phyloP scores from a whole-genome alignment of 2,888 invertebrate species.

The Erannis defoliaria region DNA sequence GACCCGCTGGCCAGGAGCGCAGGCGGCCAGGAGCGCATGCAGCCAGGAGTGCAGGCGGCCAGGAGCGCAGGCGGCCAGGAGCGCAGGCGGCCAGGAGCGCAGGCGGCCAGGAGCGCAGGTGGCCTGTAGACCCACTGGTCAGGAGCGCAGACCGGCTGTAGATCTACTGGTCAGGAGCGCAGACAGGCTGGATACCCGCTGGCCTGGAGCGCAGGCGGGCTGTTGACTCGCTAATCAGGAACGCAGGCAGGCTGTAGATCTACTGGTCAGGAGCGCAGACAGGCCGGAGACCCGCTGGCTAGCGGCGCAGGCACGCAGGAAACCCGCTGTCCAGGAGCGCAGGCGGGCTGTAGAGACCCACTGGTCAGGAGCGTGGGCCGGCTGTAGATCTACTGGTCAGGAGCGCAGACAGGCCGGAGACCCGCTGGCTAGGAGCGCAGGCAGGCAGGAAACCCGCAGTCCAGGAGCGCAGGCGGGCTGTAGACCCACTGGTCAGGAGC shows the following conservation, averaged over 20 bases:
- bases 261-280: slow-evolving; percentile 1
- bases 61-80: background rate
- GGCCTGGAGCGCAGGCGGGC: background rate
- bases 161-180: slow-evolving; percentile 15
- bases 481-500: background rate
- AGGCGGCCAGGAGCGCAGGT: background rate
- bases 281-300: background rate
- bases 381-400: background rate
- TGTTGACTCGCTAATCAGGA: background rate
- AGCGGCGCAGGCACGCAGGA: too few species aligned
- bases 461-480: background rate
- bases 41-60: background rate
- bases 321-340: background rate
- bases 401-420: background rate
- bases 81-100: background rate
- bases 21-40: background rate
- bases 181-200: background rate
- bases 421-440: background rate
- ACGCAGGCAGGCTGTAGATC: background rate
- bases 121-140: slow-evolving; percentile 10
- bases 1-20: background rate
- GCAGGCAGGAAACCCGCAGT: slow-evolving; percentile 3
- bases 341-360: background rate
- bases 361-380: background rate
- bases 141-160: slow-evolving; percentile 7